A percentile compares a stretch with the other conserved stretches of the same genome.
These are phyloP conservation scores for Pharmacophagus antenor DNA, from an alignment of 2,888 invertebrate species.

Conservation along the genomic window DNA sequence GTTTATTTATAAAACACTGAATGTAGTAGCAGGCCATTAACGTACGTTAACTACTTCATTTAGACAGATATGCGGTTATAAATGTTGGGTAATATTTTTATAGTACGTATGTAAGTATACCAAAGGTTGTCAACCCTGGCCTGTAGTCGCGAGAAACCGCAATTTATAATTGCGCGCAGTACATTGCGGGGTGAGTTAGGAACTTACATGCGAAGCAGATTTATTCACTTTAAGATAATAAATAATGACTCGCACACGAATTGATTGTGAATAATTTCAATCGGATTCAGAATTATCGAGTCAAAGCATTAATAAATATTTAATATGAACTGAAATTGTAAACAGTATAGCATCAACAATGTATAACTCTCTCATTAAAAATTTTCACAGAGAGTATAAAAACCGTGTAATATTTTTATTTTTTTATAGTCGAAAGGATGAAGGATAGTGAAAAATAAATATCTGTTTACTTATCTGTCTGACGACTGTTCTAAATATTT, in stretches of 20 bases:
- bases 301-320: slow-evolving; percentile 6
- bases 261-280: slow-evolving; percentile 13
- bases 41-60: no score
- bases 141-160: neutral
- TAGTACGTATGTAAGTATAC: neutral
- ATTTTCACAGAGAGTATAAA: no score
- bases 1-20: no score
- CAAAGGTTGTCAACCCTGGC: slow-evolving; percentile 13
- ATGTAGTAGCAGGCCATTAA: no score
- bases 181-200: slow-evolving; percentile 21
- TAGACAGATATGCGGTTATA: neutral
- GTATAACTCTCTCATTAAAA: neutral
- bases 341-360: neutral
- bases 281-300: slow-evolving; percentile 9
- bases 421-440: no score
- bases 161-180: slow-evolving; percentile 21
- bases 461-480: neutral
- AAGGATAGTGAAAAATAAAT: no score
- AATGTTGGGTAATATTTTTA: neutral
- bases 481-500: neutral
- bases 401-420: no score
- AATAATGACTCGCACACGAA: slow-evolving; percentile 14
- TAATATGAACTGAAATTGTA: neutral
- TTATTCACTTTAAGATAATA: slow-evolving; percentile 21
- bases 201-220: slow-evolving; percentile 9